phyloP scores from a whole-genome alignment of 64 coral and sea anemone species.

The Acropora tenuis region DNA sequence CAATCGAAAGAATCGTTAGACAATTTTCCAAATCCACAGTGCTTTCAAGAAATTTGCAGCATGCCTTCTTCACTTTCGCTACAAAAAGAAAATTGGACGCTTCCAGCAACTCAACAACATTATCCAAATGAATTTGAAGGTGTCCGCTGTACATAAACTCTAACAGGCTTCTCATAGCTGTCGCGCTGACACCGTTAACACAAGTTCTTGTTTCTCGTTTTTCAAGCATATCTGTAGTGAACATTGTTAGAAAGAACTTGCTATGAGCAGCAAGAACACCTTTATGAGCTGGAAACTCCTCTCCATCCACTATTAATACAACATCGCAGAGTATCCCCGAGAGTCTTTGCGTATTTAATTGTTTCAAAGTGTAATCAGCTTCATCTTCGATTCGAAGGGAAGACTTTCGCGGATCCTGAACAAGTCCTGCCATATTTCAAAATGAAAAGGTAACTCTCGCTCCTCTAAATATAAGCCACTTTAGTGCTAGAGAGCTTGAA shows the following conservation, averaged over 20 bases:
- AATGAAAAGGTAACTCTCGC: not conserved
- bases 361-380: conserved; percentile 5
- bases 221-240: conserved; percentile 86
- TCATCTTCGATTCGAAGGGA: not conserved
- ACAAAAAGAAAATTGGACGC: conserved; percentile 89
- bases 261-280: conserved; percentile 86
- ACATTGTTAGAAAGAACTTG: conserved; percentile 84
- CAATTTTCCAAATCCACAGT: conserved; percentile 69
- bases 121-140: conserved; percentile 63
- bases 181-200: conserved; percentile 38
- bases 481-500: not conserved
- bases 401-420: not conserved
- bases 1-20: conserved; percentile 71
- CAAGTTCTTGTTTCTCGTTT: conserved; percentile 48
- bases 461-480: too few relatives aligned
- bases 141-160: conserved; percentile 87
- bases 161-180: conserved; percentile 59
- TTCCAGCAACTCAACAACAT: conserved; percentile 71
- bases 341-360: conserved; percentile 75
- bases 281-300: conserved; percentile 79
- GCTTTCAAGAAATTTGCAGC: conserved; percentile 75
- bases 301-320: conserved; percentile 46
- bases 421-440: not conserved
- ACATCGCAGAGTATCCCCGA: conserved; percentile 79
- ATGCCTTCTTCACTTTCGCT: conserved; percentile 50